Conservation (phyloP, 1,140 invertebrate species). For the Meteorus sp. region DNA sequence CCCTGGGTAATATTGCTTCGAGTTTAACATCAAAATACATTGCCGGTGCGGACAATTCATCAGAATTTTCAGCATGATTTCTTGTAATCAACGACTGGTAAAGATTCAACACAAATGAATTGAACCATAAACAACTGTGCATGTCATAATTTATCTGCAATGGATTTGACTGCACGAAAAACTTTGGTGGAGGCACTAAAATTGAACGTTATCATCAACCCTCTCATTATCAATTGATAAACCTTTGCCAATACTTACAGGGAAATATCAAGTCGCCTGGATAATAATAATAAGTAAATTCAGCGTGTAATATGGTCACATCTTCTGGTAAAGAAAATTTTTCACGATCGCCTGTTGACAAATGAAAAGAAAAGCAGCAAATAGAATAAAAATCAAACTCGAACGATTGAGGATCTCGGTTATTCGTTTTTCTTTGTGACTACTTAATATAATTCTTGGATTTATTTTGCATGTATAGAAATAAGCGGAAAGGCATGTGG, state of each 20-base stretch:
- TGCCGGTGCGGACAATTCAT: constrained; percentile 49
- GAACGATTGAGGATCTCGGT: no score
- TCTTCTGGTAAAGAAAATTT: constrained; percentile 83
- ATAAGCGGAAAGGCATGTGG: no score
- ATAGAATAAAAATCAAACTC: constrained; percentile 20
- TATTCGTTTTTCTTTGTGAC: no score
- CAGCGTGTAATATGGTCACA: constrained; percentile 87
- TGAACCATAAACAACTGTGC: constrained; percentile 87
- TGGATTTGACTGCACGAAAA: constrained; percentile 89
- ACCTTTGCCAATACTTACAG: constrained; percentile 63
- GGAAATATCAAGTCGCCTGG: constrained; percentile 91
- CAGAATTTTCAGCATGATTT: constrained; percentile 45
- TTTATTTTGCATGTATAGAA: no score
- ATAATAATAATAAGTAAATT: constrained; percentile 97
- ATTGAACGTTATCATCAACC: constrained; percentile 34
- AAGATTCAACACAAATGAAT: constrained; percentile 89
- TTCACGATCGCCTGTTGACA: constrained; percentile 76
- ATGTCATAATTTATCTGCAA: constrained; percentile 83
- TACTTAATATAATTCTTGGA: no score
- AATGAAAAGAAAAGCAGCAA: constrained; percentile 18
- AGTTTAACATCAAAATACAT: constrained; percentile 84
- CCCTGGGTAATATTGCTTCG: constrained; percentile 89
- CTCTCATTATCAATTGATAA: constrained; percentile 17
- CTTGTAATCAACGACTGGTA: constrained; percentile 70
- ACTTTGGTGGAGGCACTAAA: constrained; percentile 87